Evolutionary conservation across 1,140 invertebrate genomes (phyloP), one percentile per base, ranked within the genome.

Genomic region (Macrobrachium nipponense): DNA sequence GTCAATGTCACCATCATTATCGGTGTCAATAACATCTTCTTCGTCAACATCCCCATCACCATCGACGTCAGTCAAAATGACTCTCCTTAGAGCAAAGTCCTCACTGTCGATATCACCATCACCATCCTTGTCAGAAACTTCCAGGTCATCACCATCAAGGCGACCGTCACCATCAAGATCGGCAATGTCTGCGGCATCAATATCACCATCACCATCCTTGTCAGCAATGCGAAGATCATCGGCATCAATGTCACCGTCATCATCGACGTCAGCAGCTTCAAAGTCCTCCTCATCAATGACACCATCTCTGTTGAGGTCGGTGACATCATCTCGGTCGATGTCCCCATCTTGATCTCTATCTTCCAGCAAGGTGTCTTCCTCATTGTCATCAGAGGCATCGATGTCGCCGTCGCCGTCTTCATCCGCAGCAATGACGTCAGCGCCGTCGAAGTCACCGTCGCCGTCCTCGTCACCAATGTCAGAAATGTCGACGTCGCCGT

Each of bases 361-460:
- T 68, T 86, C 80, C 6, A 88, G 62, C 15, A 88, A 61, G 15
- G 75, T 61, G 59, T 82, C 78, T 60, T 88, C 87, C 15, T 78
- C 87, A 23, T 88, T 80, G 44, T 87, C 87, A 64, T 89, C 88
- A n/a, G 72, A 66, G 14, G 80, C 80, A 64, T 89, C 86, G n/a
- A 89, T 82, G 43, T 87, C 86, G 20, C 88, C 88, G 66, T 89
- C 88, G 64, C 86, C 88, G 79, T 89, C 86, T 60, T 81, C 86
- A 64, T 89, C 88, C 11, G 88, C 88, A 10, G 82, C 83, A 6
- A 89, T 77, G 17, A 89, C 82, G 68, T 89, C 88, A 58, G 78
- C 59, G 51, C 70, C 86, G 72, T 89, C 88, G 36, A 89, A 72
- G n/a, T 87, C 88, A 0, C 88, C 88, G 51, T 89, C 86, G 43